A percentile compares a stretch with the other conserved stretches of the same genome.
These are phyloP conservation scores for Heliconius cydno DNA, from an alignment of 2,888 invertebrate species.

Conservation along the genomic window DNA sequence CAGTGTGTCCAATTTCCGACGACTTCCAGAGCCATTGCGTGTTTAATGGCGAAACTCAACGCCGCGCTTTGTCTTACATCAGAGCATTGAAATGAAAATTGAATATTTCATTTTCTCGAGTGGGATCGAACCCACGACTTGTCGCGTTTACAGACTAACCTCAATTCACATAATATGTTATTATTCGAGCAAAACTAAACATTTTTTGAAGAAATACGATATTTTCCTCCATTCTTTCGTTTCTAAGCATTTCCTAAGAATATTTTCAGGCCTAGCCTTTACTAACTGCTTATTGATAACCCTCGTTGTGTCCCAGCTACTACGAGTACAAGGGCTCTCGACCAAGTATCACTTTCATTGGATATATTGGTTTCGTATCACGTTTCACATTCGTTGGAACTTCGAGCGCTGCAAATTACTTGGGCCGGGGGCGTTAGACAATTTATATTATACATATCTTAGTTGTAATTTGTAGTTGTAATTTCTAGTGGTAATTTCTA, in stretches of 20 bases:
- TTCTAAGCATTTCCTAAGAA: neutral
- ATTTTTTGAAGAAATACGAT: neutral
- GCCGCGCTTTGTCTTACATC: neutral
- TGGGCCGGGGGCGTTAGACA: conserved; percentile 39
- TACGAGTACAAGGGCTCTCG: conserved; percentile 41
- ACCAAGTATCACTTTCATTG: conserved; percentile 39
- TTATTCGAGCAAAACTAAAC: neutral
- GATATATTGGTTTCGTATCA: conserved; percentile 41
- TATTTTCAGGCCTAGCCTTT: neutral
- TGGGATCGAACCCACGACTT: neutral
- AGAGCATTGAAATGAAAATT: neutral
- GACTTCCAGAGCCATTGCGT: too few relatives aligned
- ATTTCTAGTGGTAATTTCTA: neutral
- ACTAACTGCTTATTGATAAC: conserved; percentile 16
- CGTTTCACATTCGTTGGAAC: conserved; percentile 42
- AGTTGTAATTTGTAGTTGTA: neutral
- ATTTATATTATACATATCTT: conserved; percentile 36
- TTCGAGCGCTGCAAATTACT: conserved; percentile 40
- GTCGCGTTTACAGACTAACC: neutral
- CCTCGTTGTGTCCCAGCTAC: conserved; percentile 21
- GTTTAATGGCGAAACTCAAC: neutral
- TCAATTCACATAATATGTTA: neutral
- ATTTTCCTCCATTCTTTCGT: neutral
- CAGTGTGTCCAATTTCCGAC: too few relatives aligned
- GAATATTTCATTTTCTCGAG: neutral